phyloP scores from a whole-genome alignment of 2,113 vertebrate genomes.

The Aegotheles bennettii region DNA sequence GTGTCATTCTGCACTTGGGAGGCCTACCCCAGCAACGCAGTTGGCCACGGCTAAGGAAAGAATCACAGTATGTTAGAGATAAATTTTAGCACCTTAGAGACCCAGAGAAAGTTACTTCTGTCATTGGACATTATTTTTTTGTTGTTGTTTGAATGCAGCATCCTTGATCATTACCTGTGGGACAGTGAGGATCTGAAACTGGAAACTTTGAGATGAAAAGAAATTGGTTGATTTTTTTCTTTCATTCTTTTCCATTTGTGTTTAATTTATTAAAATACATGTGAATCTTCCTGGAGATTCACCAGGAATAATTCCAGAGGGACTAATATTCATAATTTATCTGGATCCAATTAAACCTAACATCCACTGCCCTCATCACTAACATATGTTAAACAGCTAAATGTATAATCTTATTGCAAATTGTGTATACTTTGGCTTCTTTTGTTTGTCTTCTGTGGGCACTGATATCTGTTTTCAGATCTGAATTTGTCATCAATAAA shows the following conservation, averaged over 20 bases:
- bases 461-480: not conserved
- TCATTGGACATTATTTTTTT: not conserved
- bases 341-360: conserved; percentile 26
- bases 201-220: not conserved
- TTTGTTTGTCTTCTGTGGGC: conserved; percentile 21
- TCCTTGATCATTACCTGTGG: not conserved
- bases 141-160: not conserved
- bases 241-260: not conserved
- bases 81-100: not conserved
- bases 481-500: not conserved
- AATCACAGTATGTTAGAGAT: not conserved
- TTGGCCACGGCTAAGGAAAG: not conserved
- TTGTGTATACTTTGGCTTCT: not conserved
- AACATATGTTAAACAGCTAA: conserved; percentile 34
- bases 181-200: not conserved
- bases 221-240: not conserved
- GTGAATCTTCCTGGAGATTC: conserved; percentile 4
- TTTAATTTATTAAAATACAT: conserved; percentile 14
- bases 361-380: not conserved
- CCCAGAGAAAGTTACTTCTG: not conserved
- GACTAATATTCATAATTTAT: conserved; percentile 21
- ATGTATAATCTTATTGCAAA: not conserved
- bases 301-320: not conserved
- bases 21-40: not conserved
- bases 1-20: not conserved